phyloP scores from a whole-genome alignment of 2,888 invertebrate species.

The Notodonta dromedarius region DNA sequence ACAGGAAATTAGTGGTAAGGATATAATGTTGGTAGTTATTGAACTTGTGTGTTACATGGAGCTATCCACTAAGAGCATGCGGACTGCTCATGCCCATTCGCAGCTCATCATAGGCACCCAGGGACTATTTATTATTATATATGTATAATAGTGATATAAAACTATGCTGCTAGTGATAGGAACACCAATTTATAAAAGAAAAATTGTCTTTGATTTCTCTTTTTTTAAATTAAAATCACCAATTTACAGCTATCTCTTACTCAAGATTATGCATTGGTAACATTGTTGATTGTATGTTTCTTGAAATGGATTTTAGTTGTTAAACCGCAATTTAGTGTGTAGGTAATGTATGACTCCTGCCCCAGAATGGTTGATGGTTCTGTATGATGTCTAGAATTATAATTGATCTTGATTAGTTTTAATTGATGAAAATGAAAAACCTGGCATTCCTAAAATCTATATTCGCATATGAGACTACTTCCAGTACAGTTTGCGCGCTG shows the following conservation, averaged over 20 bases:
- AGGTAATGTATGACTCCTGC: neutral
- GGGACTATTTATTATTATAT: constrained; percentile 27
- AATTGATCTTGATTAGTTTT: neutral
- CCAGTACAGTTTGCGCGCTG: too few species aligned
- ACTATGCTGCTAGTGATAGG: constrained; percentile 42
- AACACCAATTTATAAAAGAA: constrained; percentile 42
- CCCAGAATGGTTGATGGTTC: neutral
- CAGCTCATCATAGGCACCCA: constrained; percentile 33
- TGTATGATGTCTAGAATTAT: neutral
- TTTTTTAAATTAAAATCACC: neutral
- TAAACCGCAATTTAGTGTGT: neutral
- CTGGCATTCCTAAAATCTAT: constrained; percentile 1
- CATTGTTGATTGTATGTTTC: neutral
- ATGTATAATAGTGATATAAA: constrained; percentile 38
- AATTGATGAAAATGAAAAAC: neutral
- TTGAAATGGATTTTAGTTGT: neutral
- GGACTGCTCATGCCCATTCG: constrained; percentile 24
- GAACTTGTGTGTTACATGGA: constrained; percentile 57
- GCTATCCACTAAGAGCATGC: constrained; percentile 18
- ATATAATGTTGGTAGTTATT: constrained; percentile 71
- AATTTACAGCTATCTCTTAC: neutral
- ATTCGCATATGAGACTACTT: neutral
- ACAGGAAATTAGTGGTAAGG: constrained; percentile 80
- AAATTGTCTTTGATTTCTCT: neutral
- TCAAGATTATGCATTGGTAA: neutral